A percentile compares a stretch with the other conserved stretches of the same genome.
phyloP scores from a whole-genome alignment of 1,140 invertebrate species.

The Calliopsis andreniformis region DNA sequence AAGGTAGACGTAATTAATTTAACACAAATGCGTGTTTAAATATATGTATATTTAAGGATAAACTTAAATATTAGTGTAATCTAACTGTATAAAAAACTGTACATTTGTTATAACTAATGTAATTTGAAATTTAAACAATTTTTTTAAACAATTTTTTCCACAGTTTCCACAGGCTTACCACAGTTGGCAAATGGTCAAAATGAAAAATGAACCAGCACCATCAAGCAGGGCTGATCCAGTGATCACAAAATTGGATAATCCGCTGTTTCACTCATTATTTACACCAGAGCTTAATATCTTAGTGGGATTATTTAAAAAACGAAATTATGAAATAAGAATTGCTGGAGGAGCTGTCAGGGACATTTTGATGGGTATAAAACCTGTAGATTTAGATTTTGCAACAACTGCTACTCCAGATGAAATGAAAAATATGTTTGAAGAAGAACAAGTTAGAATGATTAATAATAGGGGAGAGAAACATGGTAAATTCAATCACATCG shows the following conservation, averaged over 20 bases:
- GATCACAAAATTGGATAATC: constrained; percentile 86
- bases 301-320: constrained; percentile 88
- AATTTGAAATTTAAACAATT: neutral
- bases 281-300: constrained; percentile 89
- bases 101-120: neutral
- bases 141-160: neutral
- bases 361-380: constrained; percentile 91
- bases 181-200: constrained; percentile 63
- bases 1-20: too few relatives aligned
- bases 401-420: constrained; percentile 97
- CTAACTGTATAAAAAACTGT: neutral
- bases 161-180: neutral
- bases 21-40: too few relatives aligned
- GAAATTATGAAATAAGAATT: constrained; percentile 93
- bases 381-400: constrained; percentile 98
- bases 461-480: constrained; percentile 97
- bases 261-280: constrained; percentile 91
- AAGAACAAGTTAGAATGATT: constrained; percentile 94
- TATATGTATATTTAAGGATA: too few relatives aligned
- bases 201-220: constrained; percentile 62
- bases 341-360: constrained; percentile 98
- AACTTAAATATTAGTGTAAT: too few relatives aligned
- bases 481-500: constrained; percentile 57
- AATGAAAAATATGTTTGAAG: constrained; percentile 97
- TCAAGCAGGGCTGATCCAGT: constrained; percentile 85